These are phyloP conservation scores for Poecilia picta DNA, from an alignment of 2,797 vertebrate genomes.

Conservation along the genomic window DNA sequence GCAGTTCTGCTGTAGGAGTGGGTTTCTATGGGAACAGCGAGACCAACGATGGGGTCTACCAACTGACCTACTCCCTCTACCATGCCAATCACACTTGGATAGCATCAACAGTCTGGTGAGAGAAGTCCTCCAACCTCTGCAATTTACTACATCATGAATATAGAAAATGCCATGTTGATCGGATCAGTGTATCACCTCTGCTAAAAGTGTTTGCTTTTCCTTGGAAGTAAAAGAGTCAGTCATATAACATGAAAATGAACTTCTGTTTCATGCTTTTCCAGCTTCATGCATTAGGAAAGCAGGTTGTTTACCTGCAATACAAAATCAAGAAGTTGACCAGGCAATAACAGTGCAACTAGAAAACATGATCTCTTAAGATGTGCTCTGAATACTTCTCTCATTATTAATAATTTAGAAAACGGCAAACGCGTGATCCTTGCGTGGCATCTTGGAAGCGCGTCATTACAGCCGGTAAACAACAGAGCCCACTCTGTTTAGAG, in stretches of 20 bases:
- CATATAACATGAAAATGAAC: background rate
- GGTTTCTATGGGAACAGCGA: constrained; percentile 99
- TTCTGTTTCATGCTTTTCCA: background rate
- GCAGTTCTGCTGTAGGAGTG: constrained; percentile 89
- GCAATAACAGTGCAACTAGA: constrained; percentile 1
- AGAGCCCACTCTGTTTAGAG: constrained; percentile 28
- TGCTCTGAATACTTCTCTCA: background rate
- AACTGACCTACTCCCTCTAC: constrained; percentile 92
- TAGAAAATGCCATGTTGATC: background rate
- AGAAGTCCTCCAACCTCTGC: constrained; percentile 20
- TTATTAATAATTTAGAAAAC: constrained; percentile 24
- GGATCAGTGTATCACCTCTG: background rate
- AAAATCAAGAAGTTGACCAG: background rate
- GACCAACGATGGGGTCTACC: constrained; percentile 93
- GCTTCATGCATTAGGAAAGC: background rate
- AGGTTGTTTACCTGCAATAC: background rate
- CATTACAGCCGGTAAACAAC: constrained; percentile 37
- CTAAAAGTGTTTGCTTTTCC: background rate
- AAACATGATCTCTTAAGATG: constrained; percentile 6
- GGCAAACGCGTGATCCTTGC: constrained; percentile 25
- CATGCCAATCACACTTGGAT: constrained; percentile 92
- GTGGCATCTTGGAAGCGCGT: constrained; percentile 22
- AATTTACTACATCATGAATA: background rate
- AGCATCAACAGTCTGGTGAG: constrained; percentile 90
- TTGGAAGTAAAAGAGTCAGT: constrained; percentile 7